Percentiles rank a stretch among this genome's conserved stretches.
Conservation (phyloP, 2,888 invertebrate species). For the Habroteleia sp. region DNA sequence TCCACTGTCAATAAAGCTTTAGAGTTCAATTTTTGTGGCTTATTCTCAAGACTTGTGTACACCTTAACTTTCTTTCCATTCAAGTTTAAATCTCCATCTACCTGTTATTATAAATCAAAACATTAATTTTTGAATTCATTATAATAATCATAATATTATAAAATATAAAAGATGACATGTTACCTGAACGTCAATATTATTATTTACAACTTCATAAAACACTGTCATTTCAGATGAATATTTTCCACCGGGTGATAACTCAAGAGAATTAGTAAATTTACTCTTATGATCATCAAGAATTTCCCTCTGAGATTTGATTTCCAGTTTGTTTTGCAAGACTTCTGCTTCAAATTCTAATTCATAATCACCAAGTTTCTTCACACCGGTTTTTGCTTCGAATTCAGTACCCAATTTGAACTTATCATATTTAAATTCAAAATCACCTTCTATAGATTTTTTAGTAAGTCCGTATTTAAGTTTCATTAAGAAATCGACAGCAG, state of each 20-base stretch:
- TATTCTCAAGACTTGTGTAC: slow-evolving; percentile 82
- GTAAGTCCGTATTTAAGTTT: slow-evolving; percentile 84
- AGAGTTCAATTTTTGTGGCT: slow-evolving; percentile 81
- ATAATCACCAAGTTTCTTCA: slow-evolving; percentile 82
- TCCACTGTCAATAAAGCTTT: slow-evolving; percentile 83
- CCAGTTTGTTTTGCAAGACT: slow-evolving; percentile 82
- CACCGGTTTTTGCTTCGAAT: slow-evolving; percentile 80
- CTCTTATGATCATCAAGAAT: slow-evolving; percentile 83
- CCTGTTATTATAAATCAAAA: slow-evolving; percentile 19
- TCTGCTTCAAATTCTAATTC: slow-evolving; percentile 83
- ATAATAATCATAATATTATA: too few relatives aligned
- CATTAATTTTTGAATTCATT: too few relatives aligned
- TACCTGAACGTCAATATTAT: slow-evolving; percentile 82
- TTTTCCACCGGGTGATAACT: slow-evolving; percentile 84
- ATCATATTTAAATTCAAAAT: slow-evolving; percentile 83
- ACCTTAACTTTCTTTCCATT: slow-evolving; percentile 83
- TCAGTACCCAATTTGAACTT: slow-evolving; percentile 83
- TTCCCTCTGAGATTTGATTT: slow-evolving; percentile 83
- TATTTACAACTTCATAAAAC: slow-evolving; percentile 82
- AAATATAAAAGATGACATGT: background rate
- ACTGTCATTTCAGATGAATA: slow-evolving; percentile 85
- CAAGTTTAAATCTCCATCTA: slow-evolving; percentile 83
- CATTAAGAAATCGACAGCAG: slow-evolving; percentile 69
- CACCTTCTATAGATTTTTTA: slow-evolving; percentile 83
- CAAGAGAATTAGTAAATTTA: slow-evolving; percentile 84